These are phyloP conservation scores for Gavialis gangeticus DNA, from an alignment of 2,113 vertebrate genomes.

Conservation along the genomic window DNA sequence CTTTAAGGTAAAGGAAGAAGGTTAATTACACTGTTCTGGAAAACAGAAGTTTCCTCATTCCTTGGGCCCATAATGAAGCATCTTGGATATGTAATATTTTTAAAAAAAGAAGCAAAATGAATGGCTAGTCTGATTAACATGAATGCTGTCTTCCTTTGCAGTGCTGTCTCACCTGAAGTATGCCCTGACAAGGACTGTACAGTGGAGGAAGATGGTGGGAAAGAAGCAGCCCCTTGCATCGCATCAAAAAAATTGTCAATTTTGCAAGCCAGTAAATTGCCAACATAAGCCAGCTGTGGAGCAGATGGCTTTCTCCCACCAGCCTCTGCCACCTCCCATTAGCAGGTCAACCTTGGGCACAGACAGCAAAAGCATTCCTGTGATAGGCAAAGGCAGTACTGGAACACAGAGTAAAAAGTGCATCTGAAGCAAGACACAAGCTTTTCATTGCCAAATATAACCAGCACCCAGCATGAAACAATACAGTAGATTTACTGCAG, in stretches of 20 bases:
- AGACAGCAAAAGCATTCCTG: background rate
- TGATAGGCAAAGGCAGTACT: background rate
- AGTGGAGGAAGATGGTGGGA: background rate
- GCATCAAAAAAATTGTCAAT: accelerated
- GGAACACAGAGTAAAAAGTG: background rate
- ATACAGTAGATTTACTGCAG: too few relatives aligned
- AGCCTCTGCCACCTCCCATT: background rate
- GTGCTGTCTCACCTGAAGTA: background rate
- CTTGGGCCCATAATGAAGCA: background rate
- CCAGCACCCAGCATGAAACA: too few relatives aligned
- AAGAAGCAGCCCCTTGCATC: background rate
- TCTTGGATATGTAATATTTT: background rate
- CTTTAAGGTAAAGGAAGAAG: too few relatives aligned
- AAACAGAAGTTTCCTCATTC: background rate
- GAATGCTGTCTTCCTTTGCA: accelerated
- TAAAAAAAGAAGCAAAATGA: background rate
- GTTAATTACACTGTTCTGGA: too few relatives aligned
- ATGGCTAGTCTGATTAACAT: background rate
- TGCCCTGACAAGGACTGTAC: constrained; percentile 5
- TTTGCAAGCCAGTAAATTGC: background rate
- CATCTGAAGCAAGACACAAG: background rate
- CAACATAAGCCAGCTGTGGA: background rate
- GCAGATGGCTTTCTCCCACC: background rate
- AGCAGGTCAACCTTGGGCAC: background rate
- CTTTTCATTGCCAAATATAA: background rate